These are phyloP conservation scores for Barbus barbus DNA, from an alignment of 2,113 vertebrate genomes.

Conservation along the genomic window DNA sequence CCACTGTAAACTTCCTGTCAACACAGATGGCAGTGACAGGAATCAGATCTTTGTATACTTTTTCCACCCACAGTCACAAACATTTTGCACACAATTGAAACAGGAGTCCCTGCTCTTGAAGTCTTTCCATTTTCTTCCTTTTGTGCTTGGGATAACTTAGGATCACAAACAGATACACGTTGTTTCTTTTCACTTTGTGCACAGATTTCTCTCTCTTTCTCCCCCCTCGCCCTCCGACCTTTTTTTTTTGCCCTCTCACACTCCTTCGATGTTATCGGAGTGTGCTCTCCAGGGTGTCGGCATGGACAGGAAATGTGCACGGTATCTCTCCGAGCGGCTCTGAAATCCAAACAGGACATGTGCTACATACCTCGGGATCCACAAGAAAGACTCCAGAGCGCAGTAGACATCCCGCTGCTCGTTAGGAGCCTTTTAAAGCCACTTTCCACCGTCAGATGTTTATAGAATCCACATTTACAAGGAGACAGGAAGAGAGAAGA, in stretches of 20 bases:
- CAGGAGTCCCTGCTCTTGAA: background rate
- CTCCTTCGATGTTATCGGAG: conserved; percentile 39
- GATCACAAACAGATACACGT: too few relatives aligned
- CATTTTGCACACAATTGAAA: background rate
- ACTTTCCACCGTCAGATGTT: conserved; percentile 40
- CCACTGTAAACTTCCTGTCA: conserved; percentile 76
- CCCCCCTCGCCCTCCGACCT: background rate
- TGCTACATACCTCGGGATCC: conserved; percentile 43
- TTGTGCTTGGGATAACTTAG: background rate
- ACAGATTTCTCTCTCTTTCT: background rate
- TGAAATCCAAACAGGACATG: conserved; percentile 52
- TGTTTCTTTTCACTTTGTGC: background rate
- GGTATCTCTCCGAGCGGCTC: conserved; percentile 34
- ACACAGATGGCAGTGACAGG: conserved; percentile 71
- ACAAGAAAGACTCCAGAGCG: conserved; percentile 49
- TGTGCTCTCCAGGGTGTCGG: conserved; percentile 51
- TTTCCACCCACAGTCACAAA: conserved; percentile 59
- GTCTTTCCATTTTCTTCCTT: background rate
- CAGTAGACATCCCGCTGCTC: conserved; percentile 27
- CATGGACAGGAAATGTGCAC: conserved; percentile 55
- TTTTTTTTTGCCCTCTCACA: background rate
- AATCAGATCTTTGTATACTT: conserved; percentile 68
- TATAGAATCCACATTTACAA: conserved; percentile 31
- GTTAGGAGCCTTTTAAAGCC: conserved; percentile 39
- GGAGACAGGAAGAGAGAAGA: conserved; percentile 7